These are phyloP conservation scores for Panulirus ornatus DNA, from an alignment of 1,140 invertebrate genomes.

Conservation along the genomic window DNA sequence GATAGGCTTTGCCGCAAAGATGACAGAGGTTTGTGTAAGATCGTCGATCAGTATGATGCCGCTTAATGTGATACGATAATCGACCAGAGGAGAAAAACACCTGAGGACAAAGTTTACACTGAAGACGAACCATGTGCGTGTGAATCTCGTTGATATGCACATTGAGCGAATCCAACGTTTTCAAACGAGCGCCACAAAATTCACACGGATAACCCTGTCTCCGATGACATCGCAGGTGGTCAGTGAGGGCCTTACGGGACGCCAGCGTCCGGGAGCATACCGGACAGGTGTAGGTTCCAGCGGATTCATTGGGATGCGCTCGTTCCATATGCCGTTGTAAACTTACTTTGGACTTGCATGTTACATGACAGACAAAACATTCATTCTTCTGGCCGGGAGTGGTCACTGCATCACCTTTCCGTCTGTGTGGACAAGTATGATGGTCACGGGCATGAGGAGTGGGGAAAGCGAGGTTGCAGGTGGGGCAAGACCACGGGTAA, in stretches of 20 bases:
- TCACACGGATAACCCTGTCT: slow-evolving; percentile 45
- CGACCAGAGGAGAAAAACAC: slow-evolving; percentile 59
- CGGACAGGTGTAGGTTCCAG: slow-evolving; percentile 28
- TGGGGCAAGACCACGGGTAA: slow-evolving; percentile 50
- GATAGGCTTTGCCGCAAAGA: slow-evolving; percentile 61
- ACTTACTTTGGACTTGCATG: slow-evolving; percentile 18
- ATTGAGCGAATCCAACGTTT: slow-evolving; percentile 41
- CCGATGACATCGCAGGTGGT: slow-evolving; percentile 61
- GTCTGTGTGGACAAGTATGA: slow-evolving; percentile 21
- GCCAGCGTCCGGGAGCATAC: slow-evolving; percentile 23
- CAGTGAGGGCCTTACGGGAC: slow-evolving; percentile 54
- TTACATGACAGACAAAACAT: slow-evolving; percentile 1
- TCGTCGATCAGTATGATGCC: slow-evolving; percentile 56
- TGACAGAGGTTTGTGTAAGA: slow-evolving; percentile 59
- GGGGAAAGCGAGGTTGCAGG: slow-evolving; percentile 40
- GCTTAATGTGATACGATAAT: slow-evolving; percentile 57
- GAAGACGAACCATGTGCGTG: slow-evolving; percentile 41
- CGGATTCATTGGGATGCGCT: slow-evolving; percentile 8
- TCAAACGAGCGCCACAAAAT: slow-evolving; percentile 48
- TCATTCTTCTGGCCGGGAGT: slow-evolving; percentile 10
- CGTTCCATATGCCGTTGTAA: slow-evolving; percentile 35
- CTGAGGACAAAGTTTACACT: slow-evolving; percentile 55
- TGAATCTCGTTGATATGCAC: slow-evolving; percentile 61
- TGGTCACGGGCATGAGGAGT: slow-evolving; percentile 12
- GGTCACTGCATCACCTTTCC: not conserved